Base-by-base conservation (phyloP, 2,888 invertebrate genomes). In the Melanophora roralis region DNA sequence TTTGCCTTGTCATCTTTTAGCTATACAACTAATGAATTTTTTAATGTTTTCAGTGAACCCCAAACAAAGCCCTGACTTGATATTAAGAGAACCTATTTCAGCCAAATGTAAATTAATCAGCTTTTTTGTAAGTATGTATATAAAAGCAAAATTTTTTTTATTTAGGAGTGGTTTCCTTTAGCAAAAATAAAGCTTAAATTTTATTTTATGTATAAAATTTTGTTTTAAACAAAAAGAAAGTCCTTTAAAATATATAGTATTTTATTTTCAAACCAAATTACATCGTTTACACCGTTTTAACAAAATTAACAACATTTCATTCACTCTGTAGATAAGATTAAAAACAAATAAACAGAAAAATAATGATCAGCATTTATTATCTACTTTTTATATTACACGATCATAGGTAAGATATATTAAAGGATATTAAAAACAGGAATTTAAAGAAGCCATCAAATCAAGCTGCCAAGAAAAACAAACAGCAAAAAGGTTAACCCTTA, bases 271-370 rank as follows among this genome's bases (percentile, higher is more conserved):
- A 64, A 57, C 21, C 57, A n/a, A n/a, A n/a, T n/a, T n/a, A n/a
- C n/a, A n/a, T n/a, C n/a, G n/a, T n/a, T n/a, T n/a, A n/a, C n/a
- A n/a, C n/a, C n/a, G n/a, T n/a, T n/a, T n/a, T n/a, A n/a, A 27
- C 36, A 75, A 77, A 74, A 85, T 84, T 85, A 83, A 84, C n/a
- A 84, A 86, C 87, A 87, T 86, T 88, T 85, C 86, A 86, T 85
- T 88, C 86, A 85, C 80, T 85, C 81, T 64, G 82, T 87, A 86
- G 86, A 84, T 73, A 51, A 67, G 23, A 55, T 62, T 40, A 36
- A 47, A 57, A 14, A n/a, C 57, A 47, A 64, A 47, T 86, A 84
- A 82, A 84, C 83, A 83, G 68, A 78, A 82, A 78, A 81, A 32
- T 77, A 55, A 51, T 51, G 67, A 72, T 68, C 81, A 19, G 64